phyloP scores from a whole-genome alignment of 1,140 invertebrate species.

The Parapsyche elsis region DNA sequence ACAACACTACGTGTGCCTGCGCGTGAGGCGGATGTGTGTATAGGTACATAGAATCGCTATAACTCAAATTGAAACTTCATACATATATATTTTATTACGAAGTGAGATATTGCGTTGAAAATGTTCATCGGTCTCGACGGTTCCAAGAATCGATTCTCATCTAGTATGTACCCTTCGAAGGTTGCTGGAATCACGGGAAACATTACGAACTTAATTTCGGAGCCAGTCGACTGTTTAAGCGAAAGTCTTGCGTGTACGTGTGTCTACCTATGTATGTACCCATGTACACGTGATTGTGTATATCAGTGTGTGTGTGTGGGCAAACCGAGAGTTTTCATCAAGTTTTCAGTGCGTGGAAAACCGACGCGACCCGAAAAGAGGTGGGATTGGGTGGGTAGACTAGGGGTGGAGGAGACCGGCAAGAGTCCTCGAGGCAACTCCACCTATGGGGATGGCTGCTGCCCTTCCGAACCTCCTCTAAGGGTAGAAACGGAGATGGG shows the following conservation, averaged over 20 bases:
- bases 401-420: not conserved
- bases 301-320: not conserved
- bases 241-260: constrained; percentile 22
- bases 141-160: too few species aligned
- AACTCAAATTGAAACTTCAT: too few species aligned
- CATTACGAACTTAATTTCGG: constrained; percentile 32
- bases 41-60: too few species aligned
- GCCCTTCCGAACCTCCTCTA: not conserved
- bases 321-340: constrained; percentile 31
- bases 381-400: not conserved
- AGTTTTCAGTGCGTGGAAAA: constrained; percentile 36
- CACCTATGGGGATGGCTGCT: not conserved
- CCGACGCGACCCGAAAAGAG: not conserved
- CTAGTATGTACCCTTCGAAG: too few species aligned
- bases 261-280: not conserved
- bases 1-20: too few species aligned
- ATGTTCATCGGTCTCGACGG: too few species aligned
- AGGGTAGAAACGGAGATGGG: not conserved
- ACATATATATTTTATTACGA: too few species aligned
- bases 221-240: constrained; percentile 38
- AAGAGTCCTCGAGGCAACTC: not conserved
- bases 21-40: too few species aligned
- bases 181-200: not conserved
- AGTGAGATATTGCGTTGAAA: too few species aligned
- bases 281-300: not conserved